Percentiles rank a stretch among this genome's conserved stretches.
Evolutionary conservation across 2,113 vertebrate species (phyloP).

Genomic region (Acanthochromis polyacanthus): DNA sequence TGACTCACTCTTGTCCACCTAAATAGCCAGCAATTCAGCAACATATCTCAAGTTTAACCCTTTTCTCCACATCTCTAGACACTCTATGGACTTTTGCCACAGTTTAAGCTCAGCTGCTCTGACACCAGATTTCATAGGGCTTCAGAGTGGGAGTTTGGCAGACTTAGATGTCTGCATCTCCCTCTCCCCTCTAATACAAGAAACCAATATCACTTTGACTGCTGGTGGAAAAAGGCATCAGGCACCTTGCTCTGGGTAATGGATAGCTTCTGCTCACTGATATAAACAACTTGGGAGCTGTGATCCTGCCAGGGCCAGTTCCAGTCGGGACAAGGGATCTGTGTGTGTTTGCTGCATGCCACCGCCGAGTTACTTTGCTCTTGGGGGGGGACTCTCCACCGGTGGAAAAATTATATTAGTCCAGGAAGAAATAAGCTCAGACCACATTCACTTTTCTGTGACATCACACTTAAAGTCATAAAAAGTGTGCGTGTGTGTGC

Average conservation of each 20-base stretch:
- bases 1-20: background rate
- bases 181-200: constrained; percentile 61
- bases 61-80: constrained; percentile 20
- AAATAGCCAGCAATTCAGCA: background rate
- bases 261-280: constrained; percentile 74
- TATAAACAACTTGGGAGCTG: constrained; percentile 74
- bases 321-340: constrained; percentile 67
- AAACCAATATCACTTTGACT: constrained; percentile 76
- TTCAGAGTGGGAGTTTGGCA: constrained; percentile 58
- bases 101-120: constrained; percentile 54
- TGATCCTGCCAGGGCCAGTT: constrained; percentile 67
- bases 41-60: constrained; percentile 10
- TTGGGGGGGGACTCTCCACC: constrained; percentile 44
- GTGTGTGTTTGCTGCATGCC: constrained; percentile 57
- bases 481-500: constrained; percentile 36
- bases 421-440: constrained; percentile 65
- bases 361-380: constrained; percentile 64
- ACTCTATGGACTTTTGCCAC: constrained; percentile 16
- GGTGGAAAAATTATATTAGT: constrained; percentile 74
- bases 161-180: constrained; percentile 46
- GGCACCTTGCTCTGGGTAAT: constrained; percentile 73
- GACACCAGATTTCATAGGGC: constrained; percentile 67
- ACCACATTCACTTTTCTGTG: constrained; percentile 70
- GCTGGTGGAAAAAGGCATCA: constrained; percentile 68
- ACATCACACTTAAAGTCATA: constrained; percentile 69